Evolutionary conservation across 2,113 vertebrate species (phyloP).

Genomic region (Semicossyphus pulcher): DNA sequence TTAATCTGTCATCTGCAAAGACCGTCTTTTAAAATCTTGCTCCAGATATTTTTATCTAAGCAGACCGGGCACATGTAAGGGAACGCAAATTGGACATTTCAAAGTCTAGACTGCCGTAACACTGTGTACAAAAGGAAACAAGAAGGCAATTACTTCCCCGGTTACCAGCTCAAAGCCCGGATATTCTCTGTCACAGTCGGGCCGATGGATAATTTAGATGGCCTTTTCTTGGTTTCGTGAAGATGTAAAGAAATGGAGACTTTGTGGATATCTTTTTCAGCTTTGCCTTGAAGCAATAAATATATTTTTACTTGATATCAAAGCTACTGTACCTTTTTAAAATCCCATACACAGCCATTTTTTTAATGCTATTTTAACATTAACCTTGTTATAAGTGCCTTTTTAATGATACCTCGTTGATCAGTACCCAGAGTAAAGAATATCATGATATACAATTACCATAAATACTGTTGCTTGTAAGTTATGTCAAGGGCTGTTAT

Average conservation of each 20-base stretch:
- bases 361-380: too few relatives aligned
- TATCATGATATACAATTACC: too few relatives aligned
- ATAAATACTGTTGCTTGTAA: too few relatives aligned
- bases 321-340: neutral
- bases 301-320: neutral
- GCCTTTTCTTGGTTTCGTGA: neutral
- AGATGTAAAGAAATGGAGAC: neutral
- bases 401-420: too few relatives aligned
- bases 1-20: slow-evolving; percentile 2
- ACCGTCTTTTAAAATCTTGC: slow-evolving; percentile 1
- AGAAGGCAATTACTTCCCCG: slow-evolving; percentile 31
- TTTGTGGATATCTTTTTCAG: neutral
- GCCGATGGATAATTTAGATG: slow-evolving; percentile 22
- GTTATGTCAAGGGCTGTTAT: too few relatives aligned
- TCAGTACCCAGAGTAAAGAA: too few relatives aligned
- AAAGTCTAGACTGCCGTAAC: slow-evolving; percentile 4
- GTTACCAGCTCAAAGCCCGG: slow-evolving; percentile 33
- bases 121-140: slow-evolving; percentile 26
- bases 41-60: slow-evolving; percentile 31
- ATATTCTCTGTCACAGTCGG: slow-evolving; percentile 11
- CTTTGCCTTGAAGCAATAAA: neutral
- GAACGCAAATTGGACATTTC: slow-evolving; percentile 48
- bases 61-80: slow-evolving; percentile 1
- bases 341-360: neutral
- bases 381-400: too few relatives aligned